Percentiles rank a stretch among this genome's conserved stretches.
phyloP scores from a whole-genome alignment of 2,797 vertebrate species.

The Sphenodon punctatus region DNA sequence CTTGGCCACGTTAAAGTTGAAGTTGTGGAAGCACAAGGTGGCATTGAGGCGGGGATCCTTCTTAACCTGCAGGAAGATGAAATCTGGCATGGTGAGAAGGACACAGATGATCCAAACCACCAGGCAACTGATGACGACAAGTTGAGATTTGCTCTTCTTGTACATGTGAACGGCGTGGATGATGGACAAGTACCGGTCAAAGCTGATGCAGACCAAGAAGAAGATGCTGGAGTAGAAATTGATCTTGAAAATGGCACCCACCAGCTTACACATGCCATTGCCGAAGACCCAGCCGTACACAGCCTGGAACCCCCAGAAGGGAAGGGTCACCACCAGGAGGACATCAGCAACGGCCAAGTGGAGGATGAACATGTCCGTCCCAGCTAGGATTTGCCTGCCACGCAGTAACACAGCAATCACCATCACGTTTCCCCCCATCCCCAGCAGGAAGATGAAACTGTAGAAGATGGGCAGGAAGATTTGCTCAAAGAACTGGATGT shows the following conservation, averaged over 20 bases:
- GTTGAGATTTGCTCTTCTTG: slow-evolving; percentile 32
- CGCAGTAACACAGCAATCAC: slow-evolving; percentile 77
- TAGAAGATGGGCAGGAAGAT: slow-evolving; percentile 79
- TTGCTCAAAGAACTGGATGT: slow-evolving; percentile 69
- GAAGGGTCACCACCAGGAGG: slow-evolving; percentile 82
- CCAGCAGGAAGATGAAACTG: slow-evolving; percentile 72
- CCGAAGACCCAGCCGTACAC: slow-evolving; percentile 80
- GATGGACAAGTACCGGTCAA: slow-evolving; percentile 71
- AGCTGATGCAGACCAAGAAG: slow-evolving; percentile 72
- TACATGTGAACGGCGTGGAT: slow-evolving; percentile 70
- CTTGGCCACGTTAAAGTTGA: neutral
- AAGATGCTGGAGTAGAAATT: slow-evolving; percentile 73
- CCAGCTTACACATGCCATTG: slow-evolving; percentile 79
- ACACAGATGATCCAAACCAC: slow-evolving; percentile 62
- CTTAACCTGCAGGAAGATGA: slow-evolving; percentile 32
- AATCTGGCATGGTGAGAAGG: slow-evolving; percentile 67
- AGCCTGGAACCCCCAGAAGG: slow-evolving; percentile 79
- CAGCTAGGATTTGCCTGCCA: slow-evolving; percentile 69
- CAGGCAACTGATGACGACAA: slow-evolving; percentile 37
- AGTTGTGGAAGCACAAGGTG: slow-evolving; percentile 48
- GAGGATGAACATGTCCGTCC: slow-evolving; percentile 86
- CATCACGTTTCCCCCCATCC: slow-evolving; percentile 79
- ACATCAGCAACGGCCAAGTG: slow-evolving; percentile 81
- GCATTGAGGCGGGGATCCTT: slow-evolving; percentile 33
- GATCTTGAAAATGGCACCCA: slow-evolving; percentile 83